Conservation (phyloP, 2,888 invertebrate genomes). For the Pherbina coryleti region DNA sequence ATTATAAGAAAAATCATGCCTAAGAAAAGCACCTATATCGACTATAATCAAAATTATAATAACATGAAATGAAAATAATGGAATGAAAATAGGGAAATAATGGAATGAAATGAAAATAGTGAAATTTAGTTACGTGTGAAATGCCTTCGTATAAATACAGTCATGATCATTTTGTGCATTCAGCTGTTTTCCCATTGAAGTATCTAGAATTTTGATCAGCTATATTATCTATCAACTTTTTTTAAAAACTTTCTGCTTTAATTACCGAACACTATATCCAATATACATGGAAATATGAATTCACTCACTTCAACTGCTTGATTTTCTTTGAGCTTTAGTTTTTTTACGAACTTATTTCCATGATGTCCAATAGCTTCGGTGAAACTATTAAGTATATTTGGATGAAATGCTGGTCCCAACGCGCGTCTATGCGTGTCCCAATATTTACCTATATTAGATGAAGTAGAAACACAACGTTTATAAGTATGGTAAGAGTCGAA, state of each 20-base stretch:
- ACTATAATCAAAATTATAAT: neutral
- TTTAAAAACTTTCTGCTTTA: neutral
- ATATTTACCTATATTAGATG: slow-evolving; percentile 61
- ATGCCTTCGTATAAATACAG: slow-evolving; percentile 78
- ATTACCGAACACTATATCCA: slow-evolving; percentile 75
- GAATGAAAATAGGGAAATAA: neutral
- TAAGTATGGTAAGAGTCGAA: neutral
- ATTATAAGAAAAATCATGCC: neutral
- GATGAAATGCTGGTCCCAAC: slow-evolving; percentile 83
- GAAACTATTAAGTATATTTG: slow-evolving; percentile 80
- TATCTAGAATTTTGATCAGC: slow-evolving; percentile 73
- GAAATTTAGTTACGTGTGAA: slow-evolving; percentile 76
- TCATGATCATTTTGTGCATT: slow-evolving; percentile 63
- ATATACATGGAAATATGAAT: slow-evolving; percentile 74
- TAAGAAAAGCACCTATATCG: neutral
- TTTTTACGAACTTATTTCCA: slow-evolving; percentile 72
- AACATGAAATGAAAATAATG: neutral
- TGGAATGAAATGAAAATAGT: neutral
- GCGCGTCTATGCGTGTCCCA: slow-evolving; percentile 80
- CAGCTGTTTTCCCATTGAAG: slow-evolving; percentile 83
- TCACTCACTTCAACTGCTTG: slow-evolving; percentile 69
- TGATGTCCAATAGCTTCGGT: slow-evolving; percentile 76
- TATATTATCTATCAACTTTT: neutral
- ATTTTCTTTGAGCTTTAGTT: slow-evolving; percentile 41
- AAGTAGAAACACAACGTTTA: neutral